Base-by-base conservation (phyloP, 2,113 vertebrate species). In the Tympanuchus pallidicinctus region DNA sequence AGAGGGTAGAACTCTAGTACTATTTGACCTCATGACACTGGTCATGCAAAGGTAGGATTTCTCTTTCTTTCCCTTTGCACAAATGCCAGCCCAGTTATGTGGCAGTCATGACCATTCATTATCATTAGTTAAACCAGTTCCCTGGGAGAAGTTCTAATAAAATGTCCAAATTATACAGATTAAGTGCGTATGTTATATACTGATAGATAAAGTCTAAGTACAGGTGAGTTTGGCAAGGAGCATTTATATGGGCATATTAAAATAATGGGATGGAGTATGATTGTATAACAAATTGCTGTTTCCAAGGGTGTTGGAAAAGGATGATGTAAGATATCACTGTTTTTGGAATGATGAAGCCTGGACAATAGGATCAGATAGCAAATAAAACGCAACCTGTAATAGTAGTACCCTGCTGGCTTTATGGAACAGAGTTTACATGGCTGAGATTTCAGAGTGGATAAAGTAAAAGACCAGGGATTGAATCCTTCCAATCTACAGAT, bases 101-200 rank as follows among this genome's bases (percentile, higher is more conserved):
- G 73, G 56, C 5, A 92, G 82, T 72, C 85, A 65, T 86, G 75
- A 77, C 56, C 75, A 86, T 96, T 90, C 71, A 69, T 95, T 92
- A 89, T 71, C 47, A 86, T 93, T 91, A 95, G 65, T 57, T 92
- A 60, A 86, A 95, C 85, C 91, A 92, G 91, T 92, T 96, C 50
- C 82, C 56, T 88, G 82, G 75, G 95, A 95, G 75, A 93, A 52
- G 50, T 77, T 54, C 47, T 74, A 91, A 80, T 93, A 93, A 93
- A 95, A 85, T n/a, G 34, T 67, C 64, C 86, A 80, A 67, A 80
- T 91, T 91, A 71, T 83, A 82, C 71, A 67, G 84, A 94, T 94
- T 83, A 93, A 95, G 72, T 88, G 56, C 88, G 19, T 93, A 67
- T 75, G 75, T 70, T 86, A 59, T 40, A 32, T 61, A 57, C 25